Conservation (phyloP, 2,797 vertebrate species). For the Leuciscus waleckii region DNA sequence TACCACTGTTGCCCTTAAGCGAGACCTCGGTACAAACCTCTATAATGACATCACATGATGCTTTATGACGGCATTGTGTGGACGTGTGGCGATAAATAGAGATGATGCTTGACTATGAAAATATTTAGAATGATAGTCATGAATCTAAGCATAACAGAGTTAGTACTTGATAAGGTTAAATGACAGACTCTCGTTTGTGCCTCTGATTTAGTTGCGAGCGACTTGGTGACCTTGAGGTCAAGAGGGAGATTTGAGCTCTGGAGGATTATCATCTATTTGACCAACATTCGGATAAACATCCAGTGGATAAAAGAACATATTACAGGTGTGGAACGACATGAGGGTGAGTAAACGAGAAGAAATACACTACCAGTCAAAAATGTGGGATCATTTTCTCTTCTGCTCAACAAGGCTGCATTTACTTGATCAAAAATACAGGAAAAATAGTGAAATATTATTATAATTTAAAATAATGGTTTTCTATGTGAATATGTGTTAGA, state of each 20-base stretch:
- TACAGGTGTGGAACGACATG: too few species aligned
- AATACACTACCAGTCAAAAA: background rate
- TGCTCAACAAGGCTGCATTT: background rate
- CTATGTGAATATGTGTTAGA: too few species aligned
- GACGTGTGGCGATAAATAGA: background rate
- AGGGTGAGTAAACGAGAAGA: background rate
- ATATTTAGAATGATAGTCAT: constrained; percentile 5
- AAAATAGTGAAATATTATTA: background rate
- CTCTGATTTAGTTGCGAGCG: background rate
- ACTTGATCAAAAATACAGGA: background rate
- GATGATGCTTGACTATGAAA: background rate
- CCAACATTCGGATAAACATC: background rate
- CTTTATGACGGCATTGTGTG: background rate
- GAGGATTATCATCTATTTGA: background rate
- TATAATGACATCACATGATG: background rate
- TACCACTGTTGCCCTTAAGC: background rate
- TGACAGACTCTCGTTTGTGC: background rate
- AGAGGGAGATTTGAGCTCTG: background rate
- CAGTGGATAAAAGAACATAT: background rate
- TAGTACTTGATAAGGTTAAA: background rate
- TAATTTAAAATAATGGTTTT: too few species aligned
- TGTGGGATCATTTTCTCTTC: background rate
- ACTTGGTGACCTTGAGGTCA: background rate
- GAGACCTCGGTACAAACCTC: background rate
- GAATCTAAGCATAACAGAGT: background rate